Conservation (phyloP, 2,888 invertebrate genomes). For the Harpalus rufipes region DNA sequence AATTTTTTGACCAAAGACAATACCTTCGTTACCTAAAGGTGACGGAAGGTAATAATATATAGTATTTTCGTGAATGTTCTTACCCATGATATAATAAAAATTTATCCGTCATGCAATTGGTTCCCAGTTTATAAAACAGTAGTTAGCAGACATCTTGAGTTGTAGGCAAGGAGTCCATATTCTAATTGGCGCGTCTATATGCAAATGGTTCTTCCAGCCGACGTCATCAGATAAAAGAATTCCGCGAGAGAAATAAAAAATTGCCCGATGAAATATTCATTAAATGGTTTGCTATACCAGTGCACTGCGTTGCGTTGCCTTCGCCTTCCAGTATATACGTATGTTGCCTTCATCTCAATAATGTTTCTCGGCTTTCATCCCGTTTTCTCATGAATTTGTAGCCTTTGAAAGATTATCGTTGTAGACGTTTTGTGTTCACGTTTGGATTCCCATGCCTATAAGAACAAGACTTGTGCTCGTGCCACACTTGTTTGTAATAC, state of each 20-base stretch:
- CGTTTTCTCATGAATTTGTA: slow-evolving; percentile 70
- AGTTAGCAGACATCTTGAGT: slow-evolving; percentile 52
- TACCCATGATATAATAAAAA: no score
- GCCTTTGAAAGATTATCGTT: slow-evolving; percentile 64
- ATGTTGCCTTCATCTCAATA: slow-evolving; percentile 71
- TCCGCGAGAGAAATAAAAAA: slow-evolving; percentile 68
- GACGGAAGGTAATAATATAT: no score
- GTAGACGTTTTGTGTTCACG: slow-evolving; percentile 60
- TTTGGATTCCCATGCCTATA: slow-evolving; percentile 26
- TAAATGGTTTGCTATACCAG: slow-evolving; percentile 68
- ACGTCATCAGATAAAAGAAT: slow-evolving; percentile 70
- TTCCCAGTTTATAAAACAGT: slow-evolving; percentile 43
- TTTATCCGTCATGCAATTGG: neutral
- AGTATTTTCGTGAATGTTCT: no score
- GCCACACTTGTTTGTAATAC: slow-evolving; percentile 50
- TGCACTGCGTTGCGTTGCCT: slow-evolving; percentile 18
- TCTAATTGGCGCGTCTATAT: slow-evolving; percentile 67
- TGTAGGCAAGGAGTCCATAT: slow-evolving; percentile 54
- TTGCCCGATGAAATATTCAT: slow-evolving; percentile 71
- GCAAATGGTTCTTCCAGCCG: slow-evolving; percentile 63
- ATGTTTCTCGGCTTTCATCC: slow-evolving; percentile 71
- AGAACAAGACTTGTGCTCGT: slow-evolving; percentile 14
- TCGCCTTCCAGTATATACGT: slow-evolving; percentile 41
- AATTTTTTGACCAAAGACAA: no score
- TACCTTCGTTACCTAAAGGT: no score